A percentile compares a stretch with the other conserved stretches of the same genome.
Evolutionary conservation across 1,140 invertebrate species (phyloP).

Genomic region (Drosophila kanapiae): DNA sequence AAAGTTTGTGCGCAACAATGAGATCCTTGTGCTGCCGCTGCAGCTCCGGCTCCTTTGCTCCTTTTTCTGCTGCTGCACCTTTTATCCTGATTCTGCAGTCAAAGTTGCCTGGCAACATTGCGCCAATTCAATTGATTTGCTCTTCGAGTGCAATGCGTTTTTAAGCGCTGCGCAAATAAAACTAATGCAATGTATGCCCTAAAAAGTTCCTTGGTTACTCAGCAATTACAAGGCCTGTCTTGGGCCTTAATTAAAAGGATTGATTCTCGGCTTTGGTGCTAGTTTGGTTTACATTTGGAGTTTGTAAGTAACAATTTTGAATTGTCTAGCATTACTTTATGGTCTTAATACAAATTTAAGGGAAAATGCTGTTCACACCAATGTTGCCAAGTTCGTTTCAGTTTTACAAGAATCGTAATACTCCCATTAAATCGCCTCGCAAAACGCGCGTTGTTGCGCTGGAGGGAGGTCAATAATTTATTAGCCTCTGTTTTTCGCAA

Average conservation of each 20-base stretch:
- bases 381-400: background rate
- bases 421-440: constrained; percentile 10
- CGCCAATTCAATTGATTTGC: constrained; percentile 73
- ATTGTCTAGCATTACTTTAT: background rate
- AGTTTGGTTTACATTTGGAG: constrained; percentile 9
- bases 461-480: constrained; percentile 52
- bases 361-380: background rate
- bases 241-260: constrained; percentile 62
- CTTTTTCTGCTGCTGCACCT: constrained; percentile 41
- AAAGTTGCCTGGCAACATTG: constrained; percentile 65
- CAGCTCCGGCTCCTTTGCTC: constrained; percentile 20
- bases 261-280: constrained; percentile 34
- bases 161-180: constrained; percentile 69
- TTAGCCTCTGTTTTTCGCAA: constrained; percentile 57
- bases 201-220: constrained; percentile 45
- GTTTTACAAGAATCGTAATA: constrained; percentile 10
- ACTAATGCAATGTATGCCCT: constrained; percentile 66
- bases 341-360: background rate
- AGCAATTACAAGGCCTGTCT: constrained; percentile 18
- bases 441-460: background rate
- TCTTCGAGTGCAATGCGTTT: constrained; percentile 60
- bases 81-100: constrained; percentile 48
- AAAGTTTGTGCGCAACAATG: constrained; percentile 70
- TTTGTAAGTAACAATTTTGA: background rate
- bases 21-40: constrained; percentile 33